Base-by-base conservation (phyloP, 2,113 vertebrate species). In the Plestiodon gilberti region DNA sequence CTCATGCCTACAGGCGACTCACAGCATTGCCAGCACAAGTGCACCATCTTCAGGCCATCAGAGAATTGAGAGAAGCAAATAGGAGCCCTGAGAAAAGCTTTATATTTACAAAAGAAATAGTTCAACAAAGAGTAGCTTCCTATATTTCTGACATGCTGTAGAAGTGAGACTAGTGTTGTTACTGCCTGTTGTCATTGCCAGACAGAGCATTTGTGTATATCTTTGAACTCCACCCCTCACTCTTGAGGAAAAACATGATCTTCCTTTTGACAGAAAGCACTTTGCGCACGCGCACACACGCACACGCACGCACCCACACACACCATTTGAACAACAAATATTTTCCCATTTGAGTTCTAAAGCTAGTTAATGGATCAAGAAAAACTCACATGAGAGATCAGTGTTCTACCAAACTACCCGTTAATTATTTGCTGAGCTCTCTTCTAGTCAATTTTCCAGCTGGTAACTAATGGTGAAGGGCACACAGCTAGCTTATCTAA, bases 1-100 rank as follows among this genome's bases (percentile, higher is more conserved):
- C 38, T 8, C n/a, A 23, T 71, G 22, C 11, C 48, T 0, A 4
- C 35, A 59, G 8, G 8, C 33, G 6, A 23, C 28, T 78, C 3
- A 1, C 33, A 23, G 2, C 25, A 88, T 28, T 38, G 18, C 22
- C 38, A 87, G 88, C 2, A 15, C 81, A 81, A 65, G 64, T 91
- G 90, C 84, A 91, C 95, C 96, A 93, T 88, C 96, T 94, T 52
- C 94, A 90, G 96, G 93, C 64, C 13, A 38, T 0, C 4, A 0
- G 3, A 82, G 22, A 85, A 86, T 80, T 57, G 75, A 86, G 80
- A 22, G n/a, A 83, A 40, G 25, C 78, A 89, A 79, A 59, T 9
- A 1, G 18, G 65, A 40, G 30, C 33, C 86, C 17, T 17, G 76
- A 79, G 77, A 6, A n/a, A 6, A 73, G 55, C 2, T 86, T 64